Base-by-base conservation (phyloP, 2,797 vertebrate species). In the Pangasius mekongensis region DNA sequence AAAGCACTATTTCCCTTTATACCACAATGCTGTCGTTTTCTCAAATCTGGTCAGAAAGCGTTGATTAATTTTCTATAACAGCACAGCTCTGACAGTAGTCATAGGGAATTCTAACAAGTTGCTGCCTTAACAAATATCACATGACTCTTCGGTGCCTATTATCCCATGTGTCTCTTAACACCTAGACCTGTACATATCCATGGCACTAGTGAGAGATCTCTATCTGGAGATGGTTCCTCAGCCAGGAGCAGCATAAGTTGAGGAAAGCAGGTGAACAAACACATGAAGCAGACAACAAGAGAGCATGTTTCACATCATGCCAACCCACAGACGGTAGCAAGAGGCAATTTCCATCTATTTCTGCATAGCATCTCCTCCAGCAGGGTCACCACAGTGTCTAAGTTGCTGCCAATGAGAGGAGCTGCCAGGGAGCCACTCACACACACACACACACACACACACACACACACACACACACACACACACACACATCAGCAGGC, bases 261-360 rank as follows among this genome's bases (percentile, higher is more conserved):
- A 52, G 52, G 43, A 52, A 66, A 30, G 87, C 27, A 85, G 83
- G 89, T 83, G 84, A 49, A 58, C 74, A 87, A 33, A 90, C 27
- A 89, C 64, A 83, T 54, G 84, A 67, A 16, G 88, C 74, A 86
- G 86, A 86, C 87, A 92, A 88, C 84, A 71, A 87, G 76, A 90
- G 88, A 77, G 69, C 43, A 83, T 54, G 66, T 87, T 89, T 71
- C 92, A 91, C 84, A 91, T 91, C 87, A 89, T 86, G 84, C 82
- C 85, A 89, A 85, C 89, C 91, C 87, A 92, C 91, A 90, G 89
- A 93, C 87, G 84, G 87, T 86, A 90, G 91, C 90, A 94, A 93
- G 91, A 93, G 92, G 93, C 92, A 91, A 91, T 95, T 94, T 95
- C 91, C 93, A 94, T 92, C 87, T 94, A 94, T 95, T 91, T 93